Evolutionary conservation across 2,888 invertebrate genomes (phyloP).

Genomic region (Trichogramma evanescens): DNA sequence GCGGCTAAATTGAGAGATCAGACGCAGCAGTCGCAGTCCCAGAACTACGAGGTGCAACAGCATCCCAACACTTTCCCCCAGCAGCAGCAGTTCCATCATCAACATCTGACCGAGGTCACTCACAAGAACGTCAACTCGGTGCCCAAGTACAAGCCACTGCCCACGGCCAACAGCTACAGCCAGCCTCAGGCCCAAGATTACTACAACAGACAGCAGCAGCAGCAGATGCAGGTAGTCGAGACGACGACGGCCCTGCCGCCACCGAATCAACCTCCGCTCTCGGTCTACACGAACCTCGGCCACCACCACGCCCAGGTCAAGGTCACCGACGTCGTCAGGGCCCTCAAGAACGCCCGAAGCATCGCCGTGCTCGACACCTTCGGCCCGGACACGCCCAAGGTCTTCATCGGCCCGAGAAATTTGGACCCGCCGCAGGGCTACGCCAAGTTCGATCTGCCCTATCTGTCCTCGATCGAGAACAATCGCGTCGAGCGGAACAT

Average conservation of each 20-base stretch:
- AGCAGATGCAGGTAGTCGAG: conserved; percentile 4
- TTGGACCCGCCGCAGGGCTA: conserved; percentile 65
- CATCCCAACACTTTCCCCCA: conserved; percentile 25
- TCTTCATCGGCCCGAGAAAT: conserved; percentile 76
- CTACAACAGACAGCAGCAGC: conserved; percentile 1
- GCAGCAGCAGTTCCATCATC: conserved; percentile 32
- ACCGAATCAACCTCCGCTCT: conserved; percentile 77
- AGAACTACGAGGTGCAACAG: conserved; percentile 11
- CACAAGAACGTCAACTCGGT: conserved; percentile 23
- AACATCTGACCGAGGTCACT: conserved; percentile 31
- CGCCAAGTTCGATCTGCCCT: conserved; percentile 75
- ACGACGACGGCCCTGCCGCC: conserved; percentile 31
- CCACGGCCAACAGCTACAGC: conserved; percentile 16
- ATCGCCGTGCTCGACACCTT: conserved; percentile 73
- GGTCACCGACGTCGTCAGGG: conserved; percentile 62
- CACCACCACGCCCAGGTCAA: conserved; percentile 43
- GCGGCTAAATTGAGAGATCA: conserved; percentile 11
- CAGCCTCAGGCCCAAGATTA: conserved; percentile 5
- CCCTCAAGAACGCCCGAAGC: conserved; percentile 63
- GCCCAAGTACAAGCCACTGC: conserved; percentile 24
- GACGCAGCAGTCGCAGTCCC: neutral
- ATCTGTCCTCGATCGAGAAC: conserved; percentile 66
- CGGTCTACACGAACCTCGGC: conserved; percentile 63
- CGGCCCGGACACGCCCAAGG: conserved; percentile 62
- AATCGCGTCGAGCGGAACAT: conserved; percentile 65